Evolutionary conservation across 2,113 vertebrate species (phyloP).

Genomic region (Pterophyllum scalare): DNA sequence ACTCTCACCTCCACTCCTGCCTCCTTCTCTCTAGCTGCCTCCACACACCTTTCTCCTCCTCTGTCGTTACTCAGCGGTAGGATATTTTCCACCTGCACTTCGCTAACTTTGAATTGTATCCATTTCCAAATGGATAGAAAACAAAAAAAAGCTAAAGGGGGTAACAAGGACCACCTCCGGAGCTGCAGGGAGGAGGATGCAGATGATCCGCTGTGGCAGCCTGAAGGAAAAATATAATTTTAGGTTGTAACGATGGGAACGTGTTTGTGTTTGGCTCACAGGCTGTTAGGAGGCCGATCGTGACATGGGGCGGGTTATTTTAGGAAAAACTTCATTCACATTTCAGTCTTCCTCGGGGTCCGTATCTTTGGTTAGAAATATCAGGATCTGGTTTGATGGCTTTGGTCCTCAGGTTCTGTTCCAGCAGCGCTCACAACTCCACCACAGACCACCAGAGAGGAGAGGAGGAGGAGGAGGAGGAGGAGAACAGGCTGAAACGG

Average conservation of each 20-base stretch:
- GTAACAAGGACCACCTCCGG: too few relatives aligned
- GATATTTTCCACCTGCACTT: neutral
- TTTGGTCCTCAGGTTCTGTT: constrained; percentile 4
- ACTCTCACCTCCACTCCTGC: neutral
- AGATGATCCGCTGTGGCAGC: too few relatives aligned
- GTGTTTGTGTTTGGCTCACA: too few relatives aligned
- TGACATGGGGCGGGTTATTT: too few relatives aligned
- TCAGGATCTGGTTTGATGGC: neutral
- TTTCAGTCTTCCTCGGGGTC: too few relatives aligned
- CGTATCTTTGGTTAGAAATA: too few relatives aligned
- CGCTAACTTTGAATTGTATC: too few relatives aligned
- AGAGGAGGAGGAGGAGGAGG: constrained; percentile 14
- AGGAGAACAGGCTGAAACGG: constrained; percentile 83
- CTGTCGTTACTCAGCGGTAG: neutral
- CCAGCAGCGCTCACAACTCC: neutral
- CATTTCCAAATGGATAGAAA: neutral
- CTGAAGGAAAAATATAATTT: too few relatives aligned
- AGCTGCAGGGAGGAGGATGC: too few relatives aligned
- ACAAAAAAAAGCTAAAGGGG: neutral
- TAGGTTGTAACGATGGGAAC: too few relatives aligned
- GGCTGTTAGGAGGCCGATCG: too few relatives aligned
- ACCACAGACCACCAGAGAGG: constrained; percentile 19
- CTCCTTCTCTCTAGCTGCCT: neutral
- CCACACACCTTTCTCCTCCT: neutral
- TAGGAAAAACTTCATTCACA: too few relatives aligned